Evolutionary conservation across 1,140 invertebrate genomes (phyloP).

Genomic region (Eueides isabella): DNA sequence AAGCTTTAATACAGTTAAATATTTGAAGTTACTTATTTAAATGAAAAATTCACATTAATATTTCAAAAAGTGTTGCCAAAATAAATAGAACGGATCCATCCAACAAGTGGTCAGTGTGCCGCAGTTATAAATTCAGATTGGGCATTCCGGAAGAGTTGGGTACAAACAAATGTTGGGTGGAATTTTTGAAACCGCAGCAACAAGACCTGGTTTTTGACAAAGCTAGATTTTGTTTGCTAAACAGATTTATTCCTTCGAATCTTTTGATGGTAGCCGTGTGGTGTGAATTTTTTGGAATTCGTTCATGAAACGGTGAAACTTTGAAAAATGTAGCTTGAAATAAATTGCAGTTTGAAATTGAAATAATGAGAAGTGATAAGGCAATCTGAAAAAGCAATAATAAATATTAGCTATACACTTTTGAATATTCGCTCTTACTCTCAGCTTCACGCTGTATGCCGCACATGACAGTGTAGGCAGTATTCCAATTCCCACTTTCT

Average conservation of each 20-base stretch:
- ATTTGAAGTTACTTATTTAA: too few species aligned
- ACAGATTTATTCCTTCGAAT: slow-evolving; percentile 3
- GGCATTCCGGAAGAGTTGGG: slow-evolving; percentile 4
- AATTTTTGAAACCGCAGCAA: slow-evolving; percentile 4
- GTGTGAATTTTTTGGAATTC: background rate
- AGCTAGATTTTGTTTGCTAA: slow-evolving; percentile 3
- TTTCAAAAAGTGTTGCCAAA: background rate
- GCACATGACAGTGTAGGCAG: too few species aligned
- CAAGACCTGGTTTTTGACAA: slow-evolving; percentile 13
- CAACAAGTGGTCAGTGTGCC: slow-evolving; percentile 8
- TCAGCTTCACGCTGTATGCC: too few species aligned
- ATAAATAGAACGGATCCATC: background rate
- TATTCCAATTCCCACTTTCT: too few species aligned
- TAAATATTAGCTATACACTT: too few species aligned
- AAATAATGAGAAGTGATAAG: too few species aligned
- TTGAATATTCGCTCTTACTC: too few species aligned
- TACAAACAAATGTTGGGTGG: slow-evolving; percentile 6
- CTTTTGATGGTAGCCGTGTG: background rate
- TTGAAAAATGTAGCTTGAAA: background rate
- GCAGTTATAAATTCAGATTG: slow-evolving; percentile 11
- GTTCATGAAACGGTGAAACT: background rate
- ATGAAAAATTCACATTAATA: too few species aligned
- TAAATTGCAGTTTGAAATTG: too few species aligned
- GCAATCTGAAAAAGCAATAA: too few species aligned
- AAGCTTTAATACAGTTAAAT: too few species aligned